Percentiles rank a stretch among this genome's conserved stretches.
phyloP scores from a whole-genome alignment of 2,797 vertebrate genomes.

The Poeciliopsis paucimaculata region DNA sequence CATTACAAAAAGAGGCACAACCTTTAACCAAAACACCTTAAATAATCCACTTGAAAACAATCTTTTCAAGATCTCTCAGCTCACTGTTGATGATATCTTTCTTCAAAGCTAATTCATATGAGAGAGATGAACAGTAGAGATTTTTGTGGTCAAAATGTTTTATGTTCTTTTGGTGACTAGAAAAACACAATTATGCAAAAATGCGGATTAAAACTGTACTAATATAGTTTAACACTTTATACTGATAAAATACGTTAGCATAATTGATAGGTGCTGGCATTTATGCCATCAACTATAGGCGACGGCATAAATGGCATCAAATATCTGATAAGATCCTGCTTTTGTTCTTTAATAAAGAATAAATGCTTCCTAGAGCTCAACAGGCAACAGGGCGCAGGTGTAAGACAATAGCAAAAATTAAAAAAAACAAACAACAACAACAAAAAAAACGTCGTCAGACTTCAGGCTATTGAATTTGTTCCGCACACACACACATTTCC shows the following conservation, averaged over 20 bases:
- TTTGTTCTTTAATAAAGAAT: no score
- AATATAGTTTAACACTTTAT: background rate
- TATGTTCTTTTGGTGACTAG: background rate
- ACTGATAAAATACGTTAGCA: background rate
- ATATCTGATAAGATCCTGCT: background rate
- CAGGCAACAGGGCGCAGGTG: background rate
- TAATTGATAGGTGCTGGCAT: background rate
- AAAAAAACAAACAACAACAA: no score
- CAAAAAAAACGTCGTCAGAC: background rate
- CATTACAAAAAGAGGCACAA: background rate
- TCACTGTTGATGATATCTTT: background rate
- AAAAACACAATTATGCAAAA: background rate
- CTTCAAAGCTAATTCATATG: background rate
- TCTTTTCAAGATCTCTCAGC: background rate
- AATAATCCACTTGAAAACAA: slow-evolving; percentile 1
- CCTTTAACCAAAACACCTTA: background rate
- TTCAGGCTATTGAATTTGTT: background rate
- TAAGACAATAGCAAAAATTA: background rate
- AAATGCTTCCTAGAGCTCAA: background rate
- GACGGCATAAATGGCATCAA: background rate
- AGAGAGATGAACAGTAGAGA: background rate
- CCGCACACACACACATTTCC: background rate
- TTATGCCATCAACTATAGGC: background rate
- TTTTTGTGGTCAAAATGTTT: background rate
- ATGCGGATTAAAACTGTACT: background rate